These are phyloP conservation scores for Alauda arvensis DNA, from an alignment of 2,797 vertebrate genomes.

Conservation along the genomic window DNA sequence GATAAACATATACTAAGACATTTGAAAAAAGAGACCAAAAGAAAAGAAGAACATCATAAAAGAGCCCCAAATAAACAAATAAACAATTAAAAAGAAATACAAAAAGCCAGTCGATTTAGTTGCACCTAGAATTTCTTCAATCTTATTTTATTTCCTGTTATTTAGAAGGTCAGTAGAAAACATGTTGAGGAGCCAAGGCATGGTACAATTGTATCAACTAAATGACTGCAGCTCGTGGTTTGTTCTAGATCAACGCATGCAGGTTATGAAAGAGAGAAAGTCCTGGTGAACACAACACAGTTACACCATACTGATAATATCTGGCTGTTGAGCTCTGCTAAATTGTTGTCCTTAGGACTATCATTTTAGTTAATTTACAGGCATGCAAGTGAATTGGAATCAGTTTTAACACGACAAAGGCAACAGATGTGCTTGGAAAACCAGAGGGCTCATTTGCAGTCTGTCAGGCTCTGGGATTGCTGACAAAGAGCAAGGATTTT, in stretches of 20 bases:
- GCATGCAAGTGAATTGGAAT: neutral
- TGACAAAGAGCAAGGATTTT: neutral
- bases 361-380: slow-evolving; percentile 22
- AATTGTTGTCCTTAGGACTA: neutral
- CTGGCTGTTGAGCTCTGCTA: neutral
- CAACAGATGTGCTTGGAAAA: slow-evolving; percentile 24
- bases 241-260: neutral
- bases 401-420: slow-evolving; percentile 4
- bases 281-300: neutral
- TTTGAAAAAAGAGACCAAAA: neutral
- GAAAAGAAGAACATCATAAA: neutral
- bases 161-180: neutral
- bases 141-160: neutral
- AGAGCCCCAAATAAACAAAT: accelerated
- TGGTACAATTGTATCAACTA: neutral
- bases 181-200: neutral
- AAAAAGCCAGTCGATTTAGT: neutral
- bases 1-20: accelerated
- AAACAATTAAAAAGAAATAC: accelerated
- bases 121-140: neutral
- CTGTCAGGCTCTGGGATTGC: neutral
- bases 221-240: neutral
- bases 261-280: neutral
- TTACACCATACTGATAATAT: neutral
- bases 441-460: neutral